These are phyloP conservation scores for Drosophila persimilis DNA, from an alignment of 1,140 invertebrate genomes.

Conservation along the genomic window DNA sequence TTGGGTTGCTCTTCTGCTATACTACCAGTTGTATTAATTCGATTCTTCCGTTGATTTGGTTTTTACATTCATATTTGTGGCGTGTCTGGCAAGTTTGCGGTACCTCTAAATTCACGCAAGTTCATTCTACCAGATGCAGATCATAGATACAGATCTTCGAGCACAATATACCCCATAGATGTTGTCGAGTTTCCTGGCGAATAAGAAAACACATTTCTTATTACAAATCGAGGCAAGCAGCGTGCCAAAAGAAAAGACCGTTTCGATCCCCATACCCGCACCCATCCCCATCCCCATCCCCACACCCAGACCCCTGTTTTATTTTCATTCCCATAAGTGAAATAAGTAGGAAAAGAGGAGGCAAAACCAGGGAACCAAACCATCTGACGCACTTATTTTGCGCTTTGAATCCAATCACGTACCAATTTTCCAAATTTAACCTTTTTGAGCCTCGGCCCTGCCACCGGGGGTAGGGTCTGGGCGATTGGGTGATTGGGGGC, in stretches of 20 bases:
- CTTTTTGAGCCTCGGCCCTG: slow-evolving; percentile 62
- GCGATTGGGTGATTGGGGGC: slow-evolving; percentile 8
- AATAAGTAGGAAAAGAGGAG: slow-evolving; percentile 17
- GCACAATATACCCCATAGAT: too few relatives aligned
- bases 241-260: slow-evolving; percentile 60
- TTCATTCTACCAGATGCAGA: too few relatives aligned
- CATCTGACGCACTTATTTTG: slow-evolving; percentile 79
- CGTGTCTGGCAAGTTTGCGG: too few relatives aligned
- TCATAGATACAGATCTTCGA: too few relatives aligned
- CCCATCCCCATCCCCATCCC: not conserved
- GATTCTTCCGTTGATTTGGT: too few relatives aligned
- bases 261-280: not conserved
- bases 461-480: too few relatives aligned
- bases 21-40: too few relatives aligned
- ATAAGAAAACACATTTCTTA: slow-evolving; percentile 58
- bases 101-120: too few relatives aligned
- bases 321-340: slow-evolving; percentile 68
- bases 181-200: too few relatives aligned
- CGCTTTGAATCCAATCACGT: slow-evolving; percentile 81
- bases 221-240: slow-evolving; percentile 68
- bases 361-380: slow-evolving; percentile 26
- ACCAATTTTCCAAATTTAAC: slow-evolving; percentile 81
- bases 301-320: slow-evolving; percentile 4
- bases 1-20: too few relatives aligned
- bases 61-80: too few relatives aligned